phyloP scores from a whole-genome alignment of 2,113 vertebrate species.

The Cyprinodon tularosa region DNA sequence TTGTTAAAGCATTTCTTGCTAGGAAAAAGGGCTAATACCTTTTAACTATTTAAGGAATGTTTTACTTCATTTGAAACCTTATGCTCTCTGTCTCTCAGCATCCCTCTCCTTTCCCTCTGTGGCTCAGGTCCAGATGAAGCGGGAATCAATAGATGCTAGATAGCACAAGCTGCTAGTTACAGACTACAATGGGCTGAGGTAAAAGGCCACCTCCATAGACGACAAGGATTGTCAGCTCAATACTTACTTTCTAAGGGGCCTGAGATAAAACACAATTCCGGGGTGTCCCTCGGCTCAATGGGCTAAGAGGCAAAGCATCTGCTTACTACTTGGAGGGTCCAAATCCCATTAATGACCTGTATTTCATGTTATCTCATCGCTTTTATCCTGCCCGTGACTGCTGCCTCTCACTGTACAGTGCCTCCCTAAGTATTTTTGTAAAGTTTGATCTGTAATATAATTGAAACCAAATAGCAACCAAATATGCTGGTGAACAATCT shows the following conservation, averaged over 20 bases:
- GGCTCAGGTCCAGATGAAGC: slow-evolving; percentile 70
- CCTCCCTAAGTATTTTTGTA: neutral
- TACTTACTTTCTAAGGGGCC: slow-evolving; percentile 65
- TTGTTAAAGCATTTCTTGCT: neutral
- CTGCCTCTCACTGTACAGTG: slow-evolving; percentile 5
- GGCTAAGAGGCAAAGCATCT: slow-evolving; percentile 69
- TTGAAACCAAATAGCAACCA: too few species aligned
- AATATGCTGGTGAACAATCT: too few species aligned
- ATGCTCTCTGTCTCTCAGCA: slow-evolving; percentile 22
- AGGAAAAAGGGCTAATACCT: slow-evolving; percentile 11
- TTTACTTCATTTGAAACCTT: slow-evolving; percentile 24
- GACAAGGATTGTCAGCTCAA: slow-evolving; percentile 75
- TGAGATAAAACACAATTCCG: slow-evolving; percentile 73
- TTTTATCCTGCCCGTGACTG: slow-evolving; percentile 56
- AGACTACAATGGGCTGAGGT: slow-evolving; percentile 69
- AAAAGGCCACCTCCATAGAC: slow-evolving; percentile 74
- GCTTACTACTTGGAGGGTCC: slow-evolving; percentile 61
- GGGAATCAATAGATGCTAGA: slow-evolving; percentile 75
- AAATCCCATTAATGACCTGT: slow-evolving; percentile 74
- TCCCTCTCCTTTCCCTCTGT: slow-evolving; percentile 32
- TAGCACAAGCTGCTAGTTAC: slow-evolving; percentile 63
- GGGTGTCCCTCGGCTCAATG: slow-evolving; percentile 72
- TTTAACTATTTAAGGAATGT: slow-evolving; percentile 30
- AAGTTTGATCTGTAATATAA: neutral
- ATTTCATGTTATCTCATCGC: slow-evolving; percentile 56